Evolutionary conservation across 2,888 invertebrate species (phyloP).

Genomic region (Nesidiocoris tenuis): DNA sequence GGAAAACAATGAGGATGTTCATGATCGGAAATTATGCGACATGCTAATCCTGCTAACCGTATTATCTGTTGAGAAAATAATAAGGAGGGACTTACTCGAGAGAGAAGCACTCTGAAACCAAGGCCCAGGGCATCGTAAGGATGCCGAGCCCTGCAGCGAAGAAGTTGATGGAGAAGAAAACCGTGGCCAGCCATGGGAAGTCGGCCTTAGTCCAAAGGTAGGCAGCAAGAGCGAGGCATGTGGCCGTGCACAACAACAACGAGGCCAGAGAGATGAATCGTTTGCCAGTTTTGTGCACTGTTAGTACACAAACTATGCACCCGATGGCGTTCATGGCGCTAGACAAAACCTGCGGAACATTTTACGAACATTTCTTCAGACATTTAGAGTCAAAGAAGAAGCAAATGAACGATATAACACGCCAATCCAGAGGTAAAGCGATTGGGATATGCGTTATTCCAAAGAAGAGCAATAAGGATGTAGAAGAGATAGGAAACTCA

Average conservation of each 20-base stretch:
- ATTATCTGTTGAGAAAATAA: too few relatives aligned
- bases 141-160: slow-evolving; percentile 30
- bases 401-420: too few relatives aligned
- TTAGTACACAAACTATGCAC: slow-evolving; percentile 17
- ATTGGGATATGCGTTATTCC: too few relatives aligned
- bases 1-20: too few relatives aligned
- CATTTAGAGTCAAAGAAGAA: background rate
- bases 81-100: slow-evolving; percentile 36
- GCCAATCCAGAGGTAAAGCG: too few relatives aligned
- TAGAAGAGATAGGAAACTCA: too few relatives aligned
- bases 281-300: slow-evolving; percentile 32
- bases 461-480: too few relatives aligned
- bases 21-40: too few relatives aligned
- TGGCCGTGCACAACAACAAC: background rate
- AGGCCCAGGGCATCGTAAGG: slow-evolving; percentile 35
- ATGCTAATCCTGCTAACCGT: too few relatives aligned
- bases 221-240: slow-evolving; percentile 7
- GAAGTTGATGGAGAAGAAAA: slow-evolving; percentile 28
- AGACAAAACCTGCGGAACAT: slow-evolving; percentile 28
- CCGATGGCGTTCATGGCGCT: slow-evolving; percentile 28
- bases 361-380: slow-evolving; percentile 1
- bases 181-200: slow-evolving; percentile 23
- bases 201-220: background rate
- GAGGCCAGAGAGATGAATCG: slow-evolving; percentile 25
- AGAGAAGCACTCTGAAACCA: slow-evolving; percentile 31